phyloP scores from a whole-genome alignment of 1,140 invertebrate species.

The Lordiphosa collinella region DNA sequence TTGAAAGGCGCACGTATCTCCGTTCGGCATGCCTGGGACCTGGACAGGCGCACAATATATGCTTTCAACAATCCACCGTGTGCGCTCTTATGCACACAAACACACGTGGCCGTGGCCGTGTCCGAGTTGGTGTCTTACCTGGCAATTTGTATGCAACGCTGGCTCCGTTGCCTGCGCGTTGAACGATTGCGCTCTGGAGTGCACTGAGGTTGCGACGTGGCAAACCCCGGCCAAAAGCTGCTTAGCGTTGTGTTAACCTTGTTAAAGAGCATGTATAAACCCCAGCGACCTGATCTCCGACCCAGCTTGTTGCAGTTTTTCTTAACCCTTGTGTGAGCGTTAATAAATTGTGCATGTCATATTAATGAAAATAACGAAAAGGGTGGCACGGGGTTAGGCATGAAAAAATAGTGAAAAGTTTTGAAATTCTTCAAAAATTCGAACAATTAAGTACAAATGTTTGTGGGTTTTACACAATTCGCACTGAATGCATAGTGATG shows the following conservation, averaged over 20 bases:
- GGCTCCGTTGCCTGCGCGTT: constrained; percentile 41
- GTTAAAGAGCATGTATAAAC: constrained; percentile 40
- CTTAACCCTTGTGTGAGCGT: too few relatives aligned
- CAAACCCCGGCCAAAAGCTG: constrained; percentile 26
- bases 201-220: constrained; percentile 51
- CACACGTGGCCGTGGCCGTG: constrained; percentile 10
- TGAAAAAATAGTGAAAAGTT: too few relatives aligned
- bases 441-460: too few relatives aligned
- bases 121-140: constrained; percentile 18
- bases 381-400: too few relatives aligned
- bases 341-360: too few relatives aligned
- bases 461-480: too few relatives aligned
- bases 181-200: constrained; percentile 69
- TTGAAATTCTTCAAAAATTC: too few relatives aligned
- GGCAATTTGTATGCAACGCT: constrained; percentile 67
- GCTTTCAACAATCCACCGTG: not conserved
- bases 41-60: constrained; percentile 8
- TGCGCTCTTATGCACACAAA: constrained; percentile 4
- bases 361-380: too few relatives aligned
- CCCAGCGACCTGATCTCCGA: constrained; percentile 7
- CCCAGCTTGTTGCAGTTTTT: too few relatives aligned
- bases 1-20: constrained; percentile 61
- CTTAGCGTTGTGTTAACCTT: constrained; percentile 58
- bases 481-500: too few relatives aligned
- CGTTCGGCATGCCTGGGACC: constrained; percentile 1